Percentiles rank a stretch among this genome's conserved stretches.
Evolutionary conservation across 2,113 vertebrate species (phyloP).

Genomic region (Genyomyrus donnyi): DNA sequence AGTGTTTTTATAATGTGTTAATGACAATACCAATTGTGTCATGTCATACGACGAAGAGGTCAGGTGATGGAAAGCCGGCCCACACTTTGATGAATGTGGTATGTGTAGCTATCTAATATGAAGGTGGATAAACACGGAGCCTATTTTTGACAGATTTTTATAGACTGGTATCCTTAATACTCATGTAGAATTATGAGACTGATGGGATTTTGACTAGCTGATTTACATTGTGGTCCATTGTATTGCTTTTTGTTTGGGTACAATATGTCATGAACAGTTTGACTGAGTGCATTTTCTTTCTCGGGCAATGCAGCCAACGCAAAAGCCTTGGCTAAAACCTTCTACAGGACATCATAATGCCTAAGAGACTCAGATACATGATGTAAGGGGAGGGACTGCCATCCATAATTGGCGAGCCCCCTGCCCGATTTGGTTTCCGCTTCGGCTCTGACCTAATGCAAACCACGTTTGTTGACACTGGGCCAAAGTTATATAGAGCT

Average conservation of each 20-base stretch:
- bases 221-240: not conserved
- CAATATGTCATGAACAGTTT: constrained; percentile 29
- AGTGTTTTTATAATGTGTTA: not conserved
- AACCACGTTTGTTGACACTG: constrained; percentile 52
- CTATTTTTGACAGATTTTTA: not conserved
- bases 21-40: not conserved
- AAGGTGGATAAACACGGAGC: not conserved
- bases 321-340: constrained; percentile 32
- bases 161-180: not conserved
- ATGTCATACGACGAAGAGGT: not conserved
- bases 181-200: not conserved
- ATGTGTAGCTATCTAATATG: not conserved
- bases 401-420: constrained; percentile 47
- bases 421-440: constrained; percentile 52
- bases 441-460: constrained; percentile 44
- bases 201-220: not conserved
- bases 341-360: constrained; percentile 29
- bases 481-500: constrained; percentile 46
- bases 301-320: not conserved
- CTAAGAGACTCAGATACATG: constrained; percentile 28
- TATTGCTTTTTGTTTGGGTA: constrained; percentile 7
- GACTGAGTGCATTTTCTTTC: not conserved
- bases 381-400: constrained; percentile 14
- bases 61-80: not conserved
- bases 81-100: not conserved